Conservation (phyloP, 2,888 invertebrate genomes). For the Linnaemya vulpina region DNA sequence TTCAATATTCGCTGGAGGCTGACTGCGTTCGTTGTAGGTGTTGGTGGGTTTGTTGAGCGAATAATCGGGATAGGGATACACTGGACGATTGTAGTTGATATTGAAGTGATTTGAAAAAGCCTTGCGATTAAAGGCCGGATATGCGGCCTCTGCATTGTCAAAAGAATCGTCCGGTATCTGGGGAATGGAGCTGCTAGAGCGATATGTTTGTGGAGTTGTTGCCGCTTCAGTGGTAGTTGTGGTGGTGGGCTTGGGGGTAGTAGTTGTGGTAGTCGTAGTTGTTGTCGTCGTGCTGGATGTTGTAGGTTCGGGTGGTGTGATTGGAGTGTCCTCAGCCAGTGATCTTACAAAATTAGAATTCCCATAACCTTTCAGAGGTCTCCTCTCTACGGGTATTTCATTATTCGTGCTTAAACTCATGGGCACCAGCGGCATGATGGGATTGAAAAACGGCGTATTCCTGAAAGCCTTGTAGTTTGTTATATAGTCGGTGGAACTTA, state of each 20-base stretch:
- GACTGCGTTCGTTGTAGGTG: constrained; percentile 13
- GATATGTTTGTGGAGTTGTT: constrained; percentile 40
- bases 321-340: constrained; percentile 64
- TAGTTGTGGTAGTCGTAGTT: constrained; percentile 71
- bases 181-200: neutral
- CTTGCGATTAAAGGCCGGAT: constrained; percentile 79
- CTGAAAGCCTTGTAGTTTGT: constrained; percentile 53
- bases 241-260: constrained; percentile 53
- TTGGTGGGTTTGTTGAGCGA: constrained; percentile 74
- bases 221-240: constrained; percentile 41
- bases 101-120: constrained; percentile 75
- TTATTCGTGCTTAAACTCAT: constrained; percentile 35
- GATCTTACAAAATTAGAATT: constrained; percentile 52
- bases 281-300: constrained; percentile 51
- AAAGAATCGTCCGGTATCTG: constrained; percentile 41
- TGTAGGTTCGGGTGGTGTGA: constrained; percentile 59
- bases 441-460: constrained; percentile 66
- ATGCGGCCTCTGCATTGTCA: constrained; percentile 71
- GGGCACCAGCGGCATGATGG: constrained; percentile 54
- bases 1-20: constrained; percentile 72
- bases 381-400: constrained; percentile 56
- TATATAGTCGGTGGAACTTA: constrained; percentile 67
- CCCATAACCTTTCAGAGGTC: constrained; percentile 47
- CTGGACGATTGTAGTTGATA: constrained; percentile 77
- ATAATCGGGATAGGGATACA: constrained; percentile 81